phyloP scores from a whole-genome alignment of 1,140 invertebrate genomes.

The Drosophila kurseongensis region DNA sequence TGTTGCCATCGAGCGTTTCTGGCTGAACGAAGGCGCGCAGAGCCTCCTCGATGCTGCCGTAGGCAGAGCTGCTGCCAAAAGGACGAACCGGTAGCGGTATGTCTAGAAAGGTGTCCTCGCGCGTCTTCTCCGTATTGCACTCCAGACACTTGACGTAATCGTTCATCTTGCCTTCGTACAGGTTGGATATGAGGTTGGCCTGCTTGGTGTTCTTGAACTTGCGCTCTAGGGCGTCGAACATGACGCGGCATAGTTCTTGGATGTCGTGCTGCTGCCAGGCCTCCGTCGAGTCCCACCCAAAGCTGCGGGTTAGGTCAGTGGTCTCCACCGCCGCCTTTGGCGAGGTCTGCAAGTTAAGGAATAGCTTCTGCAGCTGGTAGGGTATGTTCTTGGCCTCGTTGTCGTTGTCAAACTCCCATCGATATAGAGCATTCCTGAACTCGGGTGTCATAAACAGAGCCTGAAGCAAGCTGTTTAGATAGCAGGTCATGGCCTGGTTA shows the following conservation, averaged over 20 bases:
- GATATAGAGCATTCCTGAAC: slow-evolving; percentile 95
- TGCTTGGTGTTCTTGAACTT: slow-evolving; percentile 94
- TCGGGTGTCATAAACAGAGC: slow-evolving; percentile 97
- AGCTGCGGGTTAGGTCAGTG: slow-evolving; percentile 94
- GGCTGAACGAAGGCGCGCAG: slow-evolving; percentile 93
- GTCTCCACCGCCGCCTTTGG: slow-evolving; percentile 92
- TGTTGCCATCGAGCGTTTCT: slow-evolving; percentile 93
- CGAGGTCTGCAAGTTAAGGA: slow-evolving; percentile 94
- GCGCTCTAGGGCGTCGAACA: slow-evolving; percentile 96
- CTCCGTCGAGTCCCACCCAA: slow-evolving; percentile 96
- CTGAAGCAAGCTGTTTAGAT: slow-evolving; percentile 95
- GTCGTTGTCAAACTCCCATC: slow-evolving; percentile 92
- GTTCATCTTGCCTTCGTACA: slow-evolving; percentile 92
- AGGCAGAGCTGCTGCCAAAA: slow-evolving; percentile 92
- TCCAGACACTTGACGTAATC: slow-evolving; percentile 97
- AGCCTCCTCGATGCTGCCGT: slow-evolving; percentile 94
- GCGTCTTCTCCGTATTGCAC: slow-evolving; percentile 93
- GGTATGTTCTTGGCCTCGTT: slow-evolving; percentile 91
- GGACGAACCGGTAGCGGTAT: slow-evolving; percentile 95
- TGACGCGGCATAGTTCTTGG: slow-evolving; percentile 95
- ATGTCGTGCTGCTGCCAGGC: slow-evolving; percentile 98
- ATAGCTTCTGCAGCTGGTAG: slow-evolving; percentile 95
- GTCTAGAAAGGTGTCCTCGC: slow-evolving; percentile 94
- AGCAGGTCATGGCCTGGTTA: slow-evolving; percentile 98
- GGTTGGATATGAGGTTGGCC: slow-evolving; percentile 91